Evolutionary conservation across 1,140 invertebrate genomes (phyloP), one percentile per base, ranked within the genome.

Genomic region (Drosophila teissieri): DNA sequence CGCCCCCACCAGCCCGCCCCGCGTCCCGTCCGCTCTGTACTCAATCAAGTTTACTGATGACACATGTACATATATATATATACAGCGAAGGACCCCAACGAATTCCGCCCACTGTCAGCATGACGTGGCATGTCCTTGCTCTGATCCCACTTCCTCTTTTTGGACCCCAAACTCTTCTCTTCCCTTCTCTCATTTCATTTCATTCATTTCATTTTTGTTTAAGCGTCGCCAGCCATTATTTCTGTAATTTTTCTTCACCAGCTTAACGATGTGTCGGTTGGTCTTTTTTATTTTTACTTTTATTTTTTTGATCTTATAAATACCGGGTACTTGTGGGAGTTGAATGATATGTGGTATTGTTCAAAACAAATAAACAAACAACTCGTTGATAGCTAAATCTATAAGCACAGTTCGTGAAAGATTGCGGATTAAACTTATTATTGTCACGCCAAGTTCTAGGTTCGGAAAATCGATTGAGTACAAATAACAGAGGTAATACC

Each of bases 151-250:
- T 64, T 76, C 58, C 44, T 60, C 57, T 46, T 78, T 70, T 34
- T 44, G 46, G 54, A 37, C 56, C 44, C 56, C 42, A 56, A n/a
- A 40, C 52, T 19, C 19, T 19, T 1, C 19, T 19, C 19, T 2
- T 2, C 19, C 2, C 19, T n/a, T n/a, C n/a, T n/a, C n/a, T 53
- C 70, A 31, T 64, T 55, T 60, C 69, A 46, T 62, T 48, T 73
- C 64, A 79, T 31, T 57, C 52, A 65, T 75, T 75, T 73, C 65
- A 65, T 69, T 65, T 78, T 61, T 58, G 61, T 74, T 86, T 86
- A 86, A 88, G 82, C 74, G 72, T 48, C 73, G 52, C 42, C 61
- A 10, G 34, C 39, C 65, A 78, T 82, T 61, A 86, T 67, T 75
- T 78, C 15, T 56, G 61, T 78, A 48, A 62, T 57, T 83, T 67